phyloP scores from a whole-genome alignment of 2,888 invertebrate genomes.

The Seira musarum region DNA sequence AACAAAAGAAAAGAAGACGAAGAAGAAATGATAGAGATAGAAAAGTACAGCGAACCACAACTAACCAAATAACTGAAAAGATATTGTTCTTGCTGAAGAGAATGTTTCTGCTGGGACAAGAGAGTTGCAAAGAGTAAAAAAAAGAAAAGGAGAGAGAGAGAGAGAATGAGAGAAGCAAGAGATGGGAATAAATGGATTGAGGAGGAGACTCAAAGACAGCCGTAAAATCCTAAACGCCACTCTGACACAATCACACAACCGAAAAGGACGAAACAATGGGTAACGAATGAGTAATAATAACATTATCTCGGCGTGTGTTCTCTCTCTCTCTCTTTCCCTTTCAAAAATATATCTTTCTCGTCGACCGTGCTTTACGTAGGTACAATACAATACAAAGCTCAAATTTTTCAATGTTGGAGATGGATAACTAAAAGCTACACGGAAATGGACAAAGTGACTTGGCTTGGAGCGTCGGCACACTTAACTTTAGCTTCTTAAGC shows the following conservation, averaged over 20 bases:
- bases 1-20: no score
- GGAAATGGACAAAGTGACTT: no score
- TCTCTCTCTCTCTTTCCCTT: conserved; percentile 30
- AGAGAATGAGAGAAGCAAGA: conserved; percentile 34
- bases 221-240: conserved; percentile 62
- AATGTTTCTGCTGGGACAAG: no score
- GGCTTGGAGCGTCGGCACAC: no score
- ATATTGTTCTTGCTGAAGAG: not conserved
- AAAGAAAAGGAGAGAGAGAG: conserved; percentile 23
- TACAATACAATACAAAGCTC: no score
- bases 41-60: not conserved
- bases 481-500: no score
- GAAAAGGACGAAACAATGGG: conserved; percentile 62
- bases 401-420: no score
- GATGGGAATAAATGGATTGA: conserved; percentile 52
- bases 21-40: not conserved
- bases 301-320: conserved; percentile 58
- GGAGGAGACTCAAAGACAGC: conserved; percentile 61
- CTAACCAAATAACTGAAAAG: conserved; percentile 15
- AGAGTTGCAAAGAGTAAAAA: not conserved
- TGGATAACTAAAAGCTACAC: no score
- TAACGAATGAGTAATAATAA: conserved; percentile 61
- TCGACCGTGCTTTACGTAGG: no score
- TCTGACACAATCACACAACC: conserved; percentile 62
- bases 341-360: no score